Evolutionary conservation across 1,140 invertebrate species (phyloP).

Genomic region (Drosophila repletoides): DNA sequence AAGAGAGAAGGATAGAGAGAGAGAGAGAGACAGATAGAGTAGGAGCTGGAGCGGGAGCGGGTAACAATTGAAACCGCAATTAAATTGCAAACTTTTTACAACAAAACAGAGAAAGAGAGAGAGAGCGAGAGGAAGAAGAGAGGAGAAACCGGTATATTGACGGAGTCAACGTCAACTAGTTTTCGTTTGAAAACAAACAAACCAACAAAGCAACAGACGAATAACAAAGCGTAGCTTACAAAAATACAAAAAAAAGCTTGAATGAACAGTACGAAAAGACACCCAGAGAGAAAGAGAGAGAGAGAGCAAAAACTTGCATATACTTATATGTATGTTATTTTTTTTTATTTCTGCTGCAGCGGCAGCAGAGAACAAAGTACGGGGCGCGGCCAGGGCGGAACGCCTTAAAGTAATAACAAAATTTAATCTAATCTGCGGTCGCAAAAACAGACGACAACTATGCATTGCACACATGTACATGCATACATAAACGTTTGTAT

Average conservation of each 20-base stretch:
- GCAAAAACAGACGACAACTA: conserved; percentile 43
- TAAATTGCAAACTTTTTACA: conserved; percentile 65
- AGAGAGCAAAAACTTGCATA: conserved; percentile 23
- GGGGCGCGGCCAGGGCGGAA: conserved; percentile 32
- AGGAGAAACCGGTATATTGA: conserved; percentile 60
- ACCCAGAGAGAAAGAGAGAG: conserved; percentile 7
- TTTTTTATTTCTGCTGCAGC: conserved; percentile 21
- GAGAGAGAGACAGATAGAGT: conserved; percentile 2
- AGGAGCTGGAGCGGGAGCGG: conserved; percentile 5
- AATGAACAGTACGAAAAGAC: conserved; percentile 47
- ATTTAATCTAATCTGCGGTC: conserved; percentile 76
- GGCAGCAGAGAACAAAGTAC: conserved; percentile 3
- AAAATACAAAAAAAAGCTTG: conserved; percentile 69
- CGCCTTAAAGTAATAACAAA: conserved; percentile 71
- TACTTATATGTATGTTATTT: not conserved
- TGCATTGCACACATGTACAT: conserved; percentile 11
- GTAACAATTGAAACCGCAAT: conserved; percentile 72
- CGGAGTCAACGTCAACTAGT: conserved; percentile 52
- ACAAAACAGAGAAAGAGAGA: conserved; percentile 12
- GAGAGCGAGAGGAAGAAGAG: conserved; percentile 14
- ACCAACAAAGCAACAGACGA: conserved; percentile 61
- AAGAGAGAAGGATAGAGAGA: not conserved
- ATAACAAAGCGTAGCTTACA: conserved; percentile 68
- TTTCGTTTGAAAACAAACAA: conserved; percentile 73
- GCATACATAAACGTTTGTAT: conserved; percentile 7